Evolutionary conservation across 2,888 invertebrate species (phyloP).

Genomic region (Acanthosoma haemorrhoidale): DNA sequence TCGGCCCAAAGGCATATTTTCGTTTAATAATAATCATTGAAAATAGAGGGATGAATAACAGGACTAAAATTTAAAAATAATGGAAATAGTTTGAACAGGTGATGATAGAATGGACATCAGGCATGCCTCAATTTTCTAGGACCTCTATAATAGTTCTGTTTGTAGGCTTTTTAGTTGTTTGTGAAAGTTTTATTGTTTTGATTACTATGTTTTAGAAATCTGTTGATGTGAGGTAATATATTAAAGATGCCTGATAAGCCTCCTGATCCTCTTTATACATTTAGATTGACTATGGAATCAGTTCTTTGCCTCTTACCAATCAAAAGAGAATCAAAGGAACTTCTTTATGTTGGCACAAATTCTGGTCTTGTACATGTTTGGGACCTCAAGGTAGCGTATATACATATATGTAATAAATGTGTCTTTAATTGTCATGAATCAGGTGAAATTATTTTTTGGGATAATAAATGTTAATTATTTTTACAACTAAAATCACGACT

Average conservation of each 20-base stretch:
- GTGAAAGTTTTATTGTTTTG: not conserved
- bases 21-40: no score
- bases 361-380: slow-evolving; percentile 70
- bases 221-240: no score
- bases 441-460: not conserved
- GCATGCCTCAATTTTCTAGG: no score
- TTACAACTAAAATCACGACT: not conserved
- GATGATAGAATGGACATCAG: no score
- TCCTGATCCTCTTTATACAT: slow-evolving; percentile 69
- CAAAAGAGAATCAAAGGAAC: slow-evolving; percentile 45
- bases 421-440: not conserved
- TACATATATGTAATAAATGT: not conserved
- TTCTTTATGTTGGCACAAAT: slow-evolving; percentile 67
- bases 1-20: no score
- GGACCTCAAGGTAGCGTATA: slow-evolving; percentile 63
- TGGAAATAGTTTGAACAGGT: no score
- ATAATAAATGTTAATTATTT: not conserved
- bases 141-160: no score
- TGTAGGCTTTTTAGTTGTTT: no score
- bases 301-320: slow-evolving; percentile 65
- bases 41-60: no score
- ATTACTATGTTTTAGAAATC: not conserved
- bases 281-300: slow-evolving; percentile 66
- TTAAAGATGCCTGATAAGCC: slow-evolving; percentile 46
- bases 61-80: no score